Evolutionary conservation across 2,113 vertebrate genomes (phyloP).

Genomic region (Shinisaurus crocodilurus): DNA sequence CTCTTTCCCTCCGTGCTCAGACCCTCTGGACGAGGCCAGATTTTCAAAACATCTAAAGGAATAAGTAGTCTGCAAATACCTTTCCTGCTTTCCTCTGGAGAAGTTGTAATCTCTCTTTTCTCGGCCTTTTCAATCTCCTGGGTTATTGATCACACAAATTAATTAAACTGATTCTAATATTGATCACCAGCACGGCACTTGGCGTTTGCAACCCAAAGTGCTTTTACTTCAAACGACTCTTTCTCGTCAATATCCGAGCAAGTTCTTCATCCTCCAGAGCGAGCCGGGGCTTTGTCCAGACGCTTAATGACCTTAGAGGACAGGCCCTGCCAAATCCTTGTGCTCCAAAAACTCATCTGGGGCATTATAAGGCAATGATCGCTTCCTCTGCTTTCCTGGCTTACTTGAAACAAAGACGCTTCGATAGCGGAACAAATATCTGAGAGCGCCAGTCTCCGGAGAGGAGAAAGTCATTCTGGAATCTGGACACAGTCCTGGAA

Average conservation of each 20-base stretch:
- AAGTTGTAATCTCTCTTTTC: constrained; percentile 38
- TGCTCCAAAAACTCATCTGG: constrained; percentile 28
- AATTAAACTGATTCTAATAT: constrained; percentile 70
- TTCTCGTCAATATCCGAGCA: constrained; percentile 56
- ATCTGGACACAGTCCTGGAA: not conserved
- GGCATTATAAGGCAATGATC: not conserved
- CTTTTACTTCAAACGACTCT: constrained; percentile 59
- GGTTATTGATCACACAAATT: constrained; percentile 68
- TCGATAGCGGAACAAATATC: too few species aligned
- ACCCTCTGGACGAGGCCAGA: not conserved
- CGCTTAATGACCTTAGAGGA: constrained; percentile 55
- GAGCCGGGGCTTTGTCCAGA: constrained; percentile 43
- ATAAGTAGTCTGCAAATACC: not conserved
- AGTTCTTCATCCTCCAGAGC: constrained; percentile 46
- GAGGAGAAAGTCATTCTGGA: not conserved
- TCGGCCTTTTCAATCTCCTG: constrained; percentile 47
- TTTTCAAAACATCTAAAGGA: not conserved
- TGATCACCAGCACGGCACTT: constrained; percentile 51
- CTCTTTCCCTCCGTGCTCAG: too few species aligned
- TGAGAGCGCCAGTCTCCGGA: not conserved
- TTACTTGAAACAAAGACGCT: not conserved
- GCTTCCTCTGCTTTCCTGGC: not conserved
- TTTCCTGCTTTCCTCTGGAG: not conserved
- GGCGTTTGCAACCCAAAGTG: constrained; percentile 62
- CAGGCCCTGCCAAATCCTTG: constrained; percentile 23